Evolutionary conservation across 1,140 invertebrate genomes (phyloP).

Genomic region (Drosophila parabipectinata): DNA sequence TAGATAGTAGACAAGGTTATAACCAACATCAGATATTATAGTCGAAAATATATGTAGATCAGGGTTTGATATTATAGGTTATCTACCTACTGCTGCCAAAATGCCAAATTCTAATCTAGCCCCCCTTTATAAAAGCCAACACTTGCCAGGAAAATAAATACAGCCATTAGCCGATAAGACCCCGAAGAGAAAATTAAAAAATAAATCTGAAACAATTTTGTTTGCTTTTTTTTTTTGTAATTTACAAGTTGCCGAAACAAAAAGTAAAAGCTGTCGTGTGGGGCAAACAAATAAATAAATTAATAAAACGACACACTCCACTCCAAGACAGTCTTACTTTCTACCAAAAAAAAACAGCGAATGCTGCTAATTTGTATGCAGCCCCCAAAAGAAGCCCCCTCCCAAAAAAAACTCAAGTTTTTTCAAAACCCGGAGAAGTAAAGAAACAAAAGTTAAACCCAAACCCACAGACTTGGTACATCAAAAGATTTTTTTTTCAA

Average conservation of each 20-base stretch:
- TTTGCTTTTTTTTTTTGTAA: constrained; percentile 54
- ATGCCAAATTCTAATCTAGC: constrained; percentile 6
- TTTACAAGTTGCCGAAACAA: constrained; percentile 69
- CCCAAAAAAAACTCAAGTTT: constrained; percentile 29
- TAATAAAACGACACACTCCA: constrained; percentile 44
- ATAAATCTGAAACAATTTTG: constrained; percentile 44
- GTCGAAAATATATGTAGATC: not conserved
- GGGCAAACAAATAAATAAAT: constrained; percentile 74
- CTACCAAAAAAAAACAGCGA: constrained; percentile 75
- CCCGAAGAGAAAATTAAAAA: constrained; percentile 15
- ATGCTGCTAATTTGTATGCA: constrained; percentile 79
- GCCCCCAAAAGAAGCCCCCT: constrained; percentile 32
- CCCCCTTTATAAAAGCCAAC: constrained; percentile 14
- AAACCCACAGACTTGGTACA: constrained; percentile 41
- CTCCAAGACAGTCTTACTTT: constrained; percentile 66
- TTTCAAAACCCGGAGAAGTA: constrained; percentile 18
- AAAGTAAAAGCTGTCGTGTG: constrained; percentile 75
- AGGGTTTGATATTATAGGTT: constrained; percentile 14
- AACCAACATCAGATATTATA: not conserved
- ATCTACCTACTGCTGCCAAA: not conserved
- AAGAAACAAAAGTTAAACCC: constrained; percentile 27
- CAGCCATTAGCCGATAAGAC: constrained; percentile 27
- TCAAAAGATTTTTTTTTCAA: constrained; percentile 54
- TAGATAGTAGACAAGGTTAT: constrained; percentile 49
- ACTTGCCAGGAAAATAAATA: constrained; percentile 26